These are phyloP conservation scores for Chitala chitala DNA, from an alignment of 2,113 vertebrate species.

Conservation along the genomic window DNA sequence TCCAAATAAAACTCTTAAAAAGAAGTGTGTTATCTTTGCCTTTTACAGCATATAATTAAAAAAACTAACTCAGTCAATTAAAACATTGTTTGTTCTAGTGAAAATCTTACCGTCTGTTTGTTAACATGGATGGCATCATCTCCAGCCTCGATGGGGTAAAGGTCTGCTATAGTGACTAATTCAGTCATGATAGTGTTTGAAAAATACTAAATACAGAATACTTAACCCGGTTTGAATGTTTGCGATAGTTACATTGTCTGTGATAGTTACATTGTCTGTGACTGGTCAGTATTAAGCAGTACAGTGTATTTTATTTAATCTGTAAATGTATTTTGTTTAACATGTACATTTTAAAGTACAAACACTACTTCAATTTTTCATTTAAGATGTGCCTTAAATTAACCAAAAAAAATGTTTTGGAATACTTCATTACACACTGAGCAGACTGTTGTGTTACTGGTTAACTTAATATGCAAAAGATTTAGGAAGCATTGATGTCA, in stretches of 20 bases:
- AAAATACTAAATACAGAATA: not conserved
- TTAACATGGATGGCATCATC: too few species aligned
- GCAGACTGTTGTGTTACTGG: not conserved
- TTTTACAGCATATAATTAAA: conserved; percentile 27
- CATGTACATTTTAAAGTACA: not conserved
- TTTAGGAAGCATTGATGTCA: not conserved
- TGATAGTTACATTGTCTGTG: too few species aligned
- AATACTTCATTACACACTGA: not conserved
- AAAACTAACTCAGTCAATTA: not conserved
- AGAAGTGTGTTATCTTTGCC: conserved; percentile 54
- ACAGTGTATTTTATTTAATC: not conserved
- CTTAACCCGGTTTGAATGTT: too few species aligned
- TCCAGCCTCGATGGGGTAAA: too few species aligned
- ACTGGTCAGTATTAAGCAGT: too few species aligned
- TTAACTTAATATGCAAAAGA: not conserved
- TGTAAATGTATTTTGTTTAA: too few species aligned
- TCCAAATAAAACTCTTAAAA: conserved; percentile 65
- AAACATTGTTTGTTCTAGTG: not conserved
- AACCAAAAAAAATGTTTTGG: too few species aligned
- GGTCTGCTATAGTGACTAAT: too few species aligned
- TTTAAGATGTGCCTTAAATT: too few species aligned
- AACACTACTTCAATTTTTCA: not conserved
- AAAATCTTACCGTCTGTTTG: too few species aligned
- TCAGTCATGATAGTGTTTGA: too few species aligned
- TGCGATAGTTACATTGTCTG: too few species aligned